A percentile compares a stretch with the other conserved stretches of the same genome.
These are phyloP conservation scores for Trachelus stipa DNA, from an alignment of 2,888 invertebrate genomes.

Conservation along the genomic window DNA sequence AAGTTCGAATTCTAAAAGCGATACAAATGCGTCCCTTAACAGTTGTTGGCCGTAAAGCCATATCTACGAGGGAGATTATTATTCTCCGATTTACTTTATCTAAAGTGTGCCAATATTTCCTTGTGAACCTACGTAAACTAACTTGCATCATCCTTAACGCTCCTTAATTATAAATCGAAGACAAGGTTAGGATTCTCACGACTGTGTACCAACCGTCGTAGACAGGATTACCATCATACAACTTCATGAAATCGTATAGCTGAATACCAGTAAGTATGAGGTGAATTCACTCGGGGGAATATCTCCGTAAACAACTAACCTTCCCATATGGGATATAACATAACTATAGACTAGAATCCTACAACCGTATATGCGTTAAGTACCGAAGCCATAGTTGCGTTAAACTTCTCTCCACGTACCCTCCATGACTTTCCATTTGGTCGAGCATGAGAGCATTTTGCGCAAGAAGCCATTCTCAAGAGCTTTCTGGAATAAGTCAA, in stretches of 20 bases:
- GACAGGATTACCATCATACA: conserved; percentile 44
- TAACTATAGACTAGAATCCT: background rate
- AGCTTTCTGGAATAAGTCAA: background rate
- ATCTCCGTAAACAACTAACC: background rate
- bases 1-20: background rate
- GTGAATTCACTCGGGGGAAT: background rate
- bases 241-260: conserved; percentile 50
- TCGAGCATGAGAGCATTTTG: background rate
- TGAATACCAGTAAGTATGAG: background rate
- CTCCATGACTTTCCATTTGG: conserved; percentile 4
- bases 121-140: background rate
- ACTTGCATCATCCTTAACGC: background rate
- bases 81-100: background rate
- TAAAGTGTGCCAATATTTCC: too few relatives aligned
- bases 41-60: background rate
- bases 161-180: background rate
- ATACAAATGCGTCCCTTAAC: background rate
- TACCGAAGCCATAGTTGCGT: conserved; percentile 6
- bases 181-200: background rate
- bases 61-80: background rate
- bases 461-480: background rate
- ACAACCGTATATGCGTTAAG: background rate
- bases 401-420: background rate
- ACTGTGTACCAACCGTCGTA: background rate
- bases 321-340: background rate